These are phyloP conservation scores for Popillia japonica DNA, from an alignment of 1,140 invertebrate genomes.

Conservation along the genomic window DNA sequence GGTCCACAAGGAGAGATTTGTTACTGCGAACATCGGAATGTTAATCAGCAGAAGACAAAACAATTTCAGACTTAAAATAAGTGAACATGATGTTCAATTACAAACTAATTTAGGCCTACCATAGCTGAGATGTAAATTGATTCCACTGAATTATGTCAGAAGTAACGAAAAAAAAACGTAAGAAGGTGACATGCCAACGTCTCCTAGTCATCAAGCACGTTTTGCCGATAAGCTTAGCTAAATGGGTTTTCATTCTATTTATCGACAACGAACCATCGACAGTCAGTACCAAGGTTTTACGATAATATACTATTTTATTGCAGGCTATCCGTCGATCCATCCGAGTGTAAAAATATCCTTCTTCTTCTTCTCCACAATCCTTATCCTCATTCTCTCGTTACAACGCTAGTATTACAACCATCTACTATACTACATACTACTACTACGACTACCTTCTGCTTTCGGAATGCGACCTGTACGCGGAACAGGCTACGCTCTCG, in stretches of 20 bases:
- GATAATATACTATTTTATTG: constrained; percentile 33
- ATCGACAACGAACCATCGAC: constrained; percentile 15
- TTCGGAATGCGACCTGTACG: constrained; percentile 22
- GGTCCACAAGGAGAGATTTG: constrained; percentile 4
- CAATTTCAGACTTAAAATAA: neutral
- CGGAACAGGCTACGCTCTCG: constrained; percentile 21
- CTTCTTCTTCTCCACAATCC: neutral
- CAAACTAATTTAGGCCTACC: neutral
- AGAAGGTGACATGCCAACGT: neutral
- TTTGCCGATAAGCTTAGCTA: neutral
- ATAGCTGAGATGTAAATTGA: too few relatives aligned
- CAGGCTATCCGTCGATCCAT: constrained; percentile 24
- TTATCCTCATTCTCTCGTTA: neutral
- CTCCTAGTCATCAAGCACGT: neutral
- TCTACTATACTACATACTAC: constrained; percentile 21
- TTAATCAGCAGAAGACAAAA: constrained; percentile 9
- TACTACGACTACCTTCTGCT: neutral
- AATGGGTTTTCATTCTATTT: constrained; percentile 31
- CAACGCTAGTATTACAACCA: neutral
- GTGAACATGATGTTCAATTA: neutral
- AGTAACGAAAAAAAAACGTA: neutral
- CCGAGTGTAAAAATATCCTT: constrained; percentile 24
- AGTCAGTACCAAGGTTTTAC: constrained; percentile 20
- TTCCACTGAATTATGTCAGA: neutral
- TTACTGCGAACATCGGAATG: constrained; percentile 7